These are phyloP conservation scores for Drosophila carrolli DNA, from an alignment of 1,140 invertebrate species.

Conservation along the genomic window DNA sequence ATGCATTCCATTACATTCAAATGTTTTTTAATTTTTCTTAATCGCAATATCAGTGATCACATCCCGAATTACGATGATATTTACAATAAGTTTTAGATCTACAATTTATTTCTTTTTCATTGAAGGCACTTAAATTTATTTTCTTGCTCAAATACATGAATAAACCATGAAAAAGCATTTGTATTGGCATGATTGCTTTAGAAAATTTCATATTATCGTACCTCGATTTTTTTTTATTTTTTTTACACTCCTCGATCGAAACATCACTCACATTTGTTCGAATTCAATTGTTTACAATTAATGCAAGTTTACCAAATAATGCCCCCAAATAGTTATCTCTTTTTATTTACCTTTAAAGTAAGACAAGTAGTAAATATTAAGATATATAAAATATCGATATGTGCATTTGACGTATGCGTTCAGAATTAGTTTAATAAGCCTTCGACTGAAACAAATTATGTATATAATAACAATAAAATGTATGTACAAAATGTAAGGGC, in stretches of 20 bases:
- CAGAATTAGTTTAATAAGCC: constrained; percentile 49
- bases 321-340: constrained; percentile 27
- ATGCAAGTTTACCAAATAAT: constrained; percentile 14
- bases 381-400: constrained; percentile 33
- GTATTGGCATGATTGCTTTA: not conserved
- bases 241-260: not conserved
- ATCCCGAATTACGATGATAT: constrained; percentile 1
- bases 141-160: constrained; percentile 4
- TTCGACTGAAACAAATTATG: constrained; percentile 50
- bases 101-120: not conserved
- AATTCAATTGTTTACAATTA: not conserved
- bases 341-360: constrained; percentile 37
- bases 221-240: not conserved
- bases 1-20: constrained; percentile 8
- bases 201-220: too few relatives aligned
- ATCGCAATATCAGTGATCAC: constrained; percentile 2
- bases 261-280: not conserved
- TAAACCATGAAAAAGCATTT: not conserved
- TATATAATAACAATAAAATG: constrained; percentile 43
- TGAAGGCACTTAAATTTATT: not conserved
- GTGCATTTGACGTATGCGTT: constrained; percentile 47
- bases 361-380: constrained; percentile 37
- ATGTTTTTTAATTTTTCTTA: constrained; percentile 24
- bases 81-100: constrained; percentile 3
- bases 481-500: constrained; percentile 47